phyloP scores from a whole-genome alignment of 2,113 vertebrate species.

The Peucedramus taeniatus region DNA sequence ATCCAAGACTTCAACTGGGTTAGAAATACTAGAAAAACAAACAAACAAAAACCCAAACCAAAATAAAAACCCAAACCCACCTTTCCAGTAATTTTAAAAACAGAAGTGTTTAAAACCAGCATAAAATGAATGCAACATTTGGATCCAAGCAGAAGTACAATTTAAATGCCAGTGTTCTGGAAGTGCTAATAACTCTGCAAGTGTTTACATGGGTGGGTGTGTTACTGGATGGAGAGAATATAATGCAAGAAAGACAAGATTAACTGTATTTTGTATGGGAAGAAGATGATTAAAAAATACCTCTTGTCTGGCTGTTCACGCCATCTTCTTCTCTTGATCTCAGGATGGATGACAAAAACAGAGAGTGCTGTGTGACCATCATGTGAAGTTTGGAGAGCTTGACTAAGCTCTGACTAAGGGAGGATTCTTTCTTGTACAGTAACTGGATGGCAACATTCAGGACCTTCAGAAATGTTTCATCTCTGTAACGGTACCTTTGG shows the following conservation, averaged over 20 bases:
- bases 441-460: constrained; percentile 66
- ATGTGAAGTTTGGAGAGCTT: constrained; percentile 77
- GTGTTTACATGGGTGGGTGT: not conserved
- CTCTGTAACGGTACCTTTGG: constrained; percentile 84
- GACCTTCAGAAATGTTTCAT: constrained; percentile 75
- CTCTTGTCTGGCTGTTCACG: constrained; percentile 68
- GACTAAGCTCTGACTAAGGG: constrained; percentile 59
- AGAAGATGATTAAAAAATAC: constrained; percentile 52
- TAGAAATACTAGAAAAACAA: not conserved
- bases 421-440: constrained; percentile 69
- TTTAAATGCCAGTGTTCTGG: not conserved
- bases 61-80: not conserved
- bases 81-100: not conserved
- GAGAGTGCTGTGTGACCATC: constrained; percentile 92
- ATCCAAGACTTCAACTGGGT: not conserved
- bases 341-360: constrained; percentile 87
- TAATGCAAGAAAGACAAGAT: not conserved
- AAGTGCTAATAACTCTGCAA: not conserved
- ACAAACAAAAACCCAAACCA: not conserved
- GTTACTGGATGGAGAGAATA: not conserved
- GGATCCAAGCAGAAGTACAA: not conserved
- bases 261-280: not conserved
- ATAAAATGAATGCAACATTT: not conserved
- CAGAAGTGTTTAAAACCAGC: not conserved
- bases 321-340: constrained; percentile 55